These are phyloP conservation scores for Drosophila nr. perissopoda DNA, from an alignment of 2,888 invertebrate species.

Conservation along the genomic window DNA sequence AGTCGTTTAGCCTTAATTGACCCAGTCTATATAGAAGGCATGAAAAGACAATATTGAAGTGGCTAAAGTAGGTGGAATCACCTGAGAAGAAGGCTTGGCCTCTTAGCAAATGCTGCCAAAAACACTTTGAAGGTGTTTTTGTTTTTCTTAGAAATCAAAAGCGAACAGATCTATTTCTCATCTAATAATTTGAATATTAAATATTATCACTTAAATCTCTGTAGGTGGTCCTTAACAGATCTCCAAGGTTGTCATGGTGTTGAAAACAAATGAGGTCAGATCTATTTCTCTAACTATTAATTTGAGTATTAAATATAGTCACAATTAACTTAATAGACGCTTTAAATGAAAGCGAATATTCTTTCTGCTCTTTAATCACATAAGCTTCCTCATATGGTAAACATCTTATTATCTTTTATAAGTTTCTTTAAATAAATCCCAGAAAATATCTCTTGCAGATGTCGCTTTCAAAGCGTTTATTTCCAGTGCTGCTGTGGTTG, in stretches of 20 bases:
- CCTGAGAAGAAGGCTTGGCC: neutral
- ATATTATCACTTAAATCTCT: neutral
- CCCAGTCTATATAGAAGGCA: conserved; percentile 1
- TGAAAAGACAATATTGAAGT: neutral
- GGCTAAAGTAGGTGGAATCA: neutral
- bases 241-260: neutral
- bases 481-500: conserved; percentile 18
- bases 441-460: conserved; percentile 52
- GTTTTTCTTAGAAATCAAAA: neutral
- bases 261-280: neutral
- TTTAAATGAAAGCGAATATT: neutral
- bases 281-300: neutral
- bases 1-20: conserved; percentile 24
- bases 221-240: neutral
- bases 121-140: neutral
- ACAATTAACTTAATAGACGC: neutral
- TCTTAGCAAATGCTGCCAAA: neutral
- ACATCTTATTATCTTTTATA: neutral
- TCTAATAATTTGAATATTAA: neutral
- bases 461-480: conserved; percentile 7
- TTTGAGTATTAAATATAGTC: neutral
- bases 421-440: neutral
- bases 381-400: neutral
- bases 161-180: neutral
- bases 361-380: neutral